Evolutionary conservation across 1,140 invertebrate species (phyloP).

Genomic region (Phenacoccus solenopsis): DNA sequence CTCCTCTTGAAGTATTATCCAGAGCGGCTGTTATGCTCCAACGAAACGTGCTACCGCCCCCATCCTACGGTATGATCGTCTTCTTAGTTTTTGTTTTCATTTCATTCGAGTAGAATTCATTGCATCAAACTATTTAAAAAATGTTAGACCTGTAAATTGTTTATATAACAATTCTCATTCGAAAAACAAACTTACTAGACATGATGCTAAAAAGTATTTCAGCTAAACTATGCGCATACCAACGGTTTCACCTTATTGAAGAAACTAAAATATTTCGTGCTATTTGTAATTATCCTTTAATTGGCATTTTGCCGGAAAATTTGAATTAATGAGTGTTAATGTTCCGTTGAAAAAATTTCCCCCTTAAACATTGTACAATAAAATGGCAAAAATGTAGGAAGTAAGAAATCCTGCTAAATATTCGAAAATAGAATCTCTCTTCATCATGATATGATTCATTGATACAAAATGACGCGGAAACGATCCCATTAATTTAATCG

Average conservation of each 20-base stretch:
- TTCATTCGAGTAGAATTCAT: too few species aligned
- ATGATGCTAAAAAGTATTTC: too few species aligned
- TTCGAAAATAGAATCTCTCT: too few species aligned
- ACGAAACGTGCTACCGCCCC: slow-evolving; percentile 12
- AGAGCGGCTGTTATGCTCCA: slow-evolving; percentile 83
- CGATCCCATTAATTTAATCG: too few species aligned
- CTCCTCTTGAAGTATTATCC: slow-evolving; percentile 73
- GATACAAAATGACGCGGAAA: background rate
- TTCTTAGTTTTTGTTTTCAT: too few species aligned
- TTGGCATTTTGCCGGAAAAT: background rate
- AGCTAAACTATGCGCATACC: background rate
- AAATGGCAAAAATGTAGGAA: too few species aligned
- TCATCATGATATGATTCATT: too few species aligned
- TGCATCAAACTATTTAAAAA: too few species aligned
- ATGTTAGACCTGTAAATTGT: too few species aligned
- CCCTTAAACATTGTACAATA: background rate
- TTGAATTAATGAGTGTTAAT: background rate
- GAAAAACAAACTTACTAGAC: too few species aligned
- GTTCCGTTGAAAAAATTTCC: background rate
- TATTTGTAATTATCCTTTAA: background rate
- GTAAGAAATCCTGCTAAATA: background rate
- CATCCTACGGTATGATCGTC: slow-evolving; percentile 11
- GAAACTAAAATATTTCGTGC: background rate
- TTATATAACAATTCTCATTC: too few species aligned
- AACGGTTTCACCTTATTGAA: background rate